Evolutionary conservation across 2,888 invertebrate species (phyloP).

Genomic region (Trisateles emortualis): DNA sequence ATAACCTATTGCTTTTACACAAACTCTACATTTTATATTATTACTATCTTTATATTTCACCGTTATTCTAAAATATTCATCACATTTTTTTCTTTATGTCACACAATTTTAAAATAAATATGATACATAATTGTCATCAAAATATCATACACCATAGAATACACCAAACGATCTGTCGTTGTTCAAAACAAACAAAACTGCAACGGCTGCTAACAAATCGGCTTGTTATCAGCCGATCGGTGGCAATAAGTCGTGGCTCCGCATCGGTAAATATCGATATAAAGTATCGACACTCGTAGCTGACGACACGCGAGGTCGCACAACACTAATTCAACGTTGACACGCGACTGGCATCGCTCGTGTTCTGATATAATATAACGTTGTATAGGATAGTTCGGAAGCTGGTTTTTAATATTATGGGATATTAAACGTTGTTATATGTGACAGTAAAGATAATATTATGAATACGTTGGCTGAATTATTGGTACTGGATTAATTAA

Average conservation of each 20-base stretch:
- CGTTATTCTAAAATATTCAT: neutral
- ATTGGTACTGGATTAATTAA: too few relatives aligned
- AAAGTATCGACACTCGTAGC: constrained; percentile 67
- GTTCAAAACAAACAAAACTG: constrained; percentile 65
- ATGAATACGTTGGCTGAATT: neutral
- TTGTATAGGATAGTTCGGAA: constrained; percentile 35
- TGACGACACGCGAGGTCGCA: constrained; percentile 64
- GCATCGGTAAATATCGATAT: constrained; percentile 77
- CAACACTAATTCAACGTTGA: constrained; percentile 69
- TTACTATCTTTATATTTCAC: too few relatives aligned
- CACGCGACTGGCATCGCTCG: constrained; percentile 54
- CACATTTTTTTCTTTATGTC: neutral
- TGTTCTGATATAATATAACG: constrained; percentile 50
- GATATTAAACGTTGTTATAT: constrained; percentile 6
- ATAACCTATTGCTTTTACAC: too few relatives aligned
- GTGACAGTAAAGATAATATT: neutral
- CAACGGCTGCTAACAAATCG: constrained; percentile 75
- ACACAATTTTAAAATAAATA: neutral
- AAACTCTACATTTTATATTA: too few relatives aligned
- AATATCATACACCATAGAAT: constrained; percentile 35
- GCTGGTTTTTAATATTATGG: constrained; percentile 16
- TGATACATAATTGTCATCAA: constrained; percentile 16
- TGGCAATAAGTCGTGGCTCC: constrained; percentile 75
- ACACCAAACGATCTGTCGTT: constrained; percentile 51
- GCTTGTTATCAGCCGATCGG: constrained; percentile 77